Percentiles rank a stretch among this genome's conserved stretches.
Evolutionary conservation across 2,888 invertebrate species (phyloP).

Genomic region (Drosophila algonquin): DNA sequence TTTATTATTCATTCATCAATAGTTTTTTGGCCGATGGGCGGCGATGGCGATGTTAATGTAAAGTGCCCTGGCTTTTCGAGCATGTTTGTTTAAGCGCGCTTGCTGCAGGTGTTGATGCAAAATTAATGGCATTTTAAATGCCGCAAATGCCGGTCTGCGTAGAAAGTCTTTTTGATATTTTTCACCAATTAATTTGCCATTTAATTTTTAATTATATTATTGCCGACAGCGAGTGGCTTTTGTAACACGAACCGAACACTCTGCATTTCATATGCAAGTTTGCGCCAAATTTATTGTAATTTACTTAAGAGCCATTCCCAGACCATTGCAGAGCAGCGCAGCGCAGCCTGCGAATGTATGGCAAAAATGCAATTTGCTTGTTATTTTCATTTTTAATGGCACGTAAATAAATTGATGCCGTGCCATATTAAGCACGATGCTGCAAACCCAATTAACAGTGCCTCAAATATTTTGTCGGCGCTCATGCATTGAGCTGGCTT

Average conservation of each 20-base stretch:
- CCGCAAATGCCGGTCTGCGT: conserved; percentile 51
- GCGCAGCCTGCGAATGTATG: conserved; percentile 13
- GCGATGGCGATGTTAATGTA: conserved; percentile 44
- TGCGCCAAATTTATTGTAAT: conserved; percentile 61
- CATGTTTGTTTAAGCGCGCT: conserved; percentile 20
- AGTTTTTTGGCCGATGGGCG: conserved; percentile 33
- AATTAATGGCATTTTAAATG: conserved; percentile 77
- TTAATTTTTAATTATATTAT: conserved; percentile 76
- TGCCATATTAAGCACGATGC: conserved; percentile 47
- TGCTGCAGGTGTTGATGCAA: conserved; percentile 69
- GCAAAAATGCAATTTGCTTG: conserved; percentile 55
- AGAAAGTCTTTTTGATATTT: conserved; percentile 59
- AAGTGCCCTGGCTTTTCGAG: conserved; percentile 42
- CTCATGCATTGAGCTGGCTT: conserved; percentile 37
- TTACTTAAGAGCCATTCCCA: conserved; percentile 62
- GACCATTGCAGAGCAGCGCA: neutral
- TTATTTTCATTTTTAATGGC: conserved; percentile 47
- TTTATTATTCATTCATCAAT: conserved; percentile 63
- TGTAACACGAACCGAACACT: conserved; percentile 20
- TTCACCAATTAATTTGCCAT: conserved; percentile 62
- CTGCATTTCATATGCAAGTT: conserved; percentile 54
- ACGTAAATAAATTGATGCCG: conserved; percentile 57
- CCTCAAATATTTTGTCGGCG: conserved; percentile 28
- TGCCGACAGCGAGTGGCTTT: conserved; percentile 49
- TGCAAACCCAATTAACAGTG: conserved; percentile 55